These are phyloP conservation scores for Sminthurides bifidus DNA, from an alignment of 1,140 invertebrate species.

Conservation along the genomic window DNA sequence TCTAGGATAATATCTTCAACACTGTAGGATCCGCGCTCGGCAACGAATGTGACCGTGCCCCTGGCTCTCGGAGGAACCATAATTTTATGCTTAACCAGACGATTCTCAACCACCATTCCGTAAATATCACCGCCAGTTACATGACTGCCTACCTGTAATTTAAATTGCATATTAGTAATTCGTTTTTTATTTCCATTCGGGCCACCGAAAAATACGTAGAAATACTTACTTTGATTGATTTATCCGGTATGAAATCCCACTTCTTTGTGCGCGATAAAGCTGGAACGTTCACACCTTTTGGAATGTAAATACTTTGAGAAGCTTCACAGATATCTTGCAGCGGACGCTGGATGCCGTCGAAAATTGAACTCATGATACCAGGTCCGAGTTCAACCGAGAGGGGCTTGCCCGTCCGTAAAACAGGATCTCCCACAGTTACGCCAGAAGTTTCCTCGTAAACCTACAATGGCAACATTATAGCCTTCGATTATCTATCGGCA, in stretches of 20 bases:
- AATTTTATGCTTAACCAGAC: conserved; percentile 92
- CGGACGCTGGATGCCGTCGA: conserved; percentile 96
- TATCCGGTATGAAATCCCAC: conserved; percentile 85
- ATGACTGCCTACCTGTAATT: conserved; percentile 68
- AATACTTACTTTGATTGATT: conserved; percentile 61
- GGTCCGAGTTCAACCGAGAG: conserved; percentile 97
- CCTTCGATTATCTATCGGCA: too few relatives aligned
- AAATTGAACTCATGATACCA: conserved; percentile 97
- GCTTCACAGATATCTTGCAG: conserved; percentile 90
- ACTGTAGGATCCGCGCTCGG: conserved; percentile 87
- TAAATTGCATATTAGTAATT: conserved; percentile 3
- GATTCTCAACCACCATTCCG: conserved; percentile 92
- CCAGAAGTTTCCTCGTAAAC: conserved; percentile 99
- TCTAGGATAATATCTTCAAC: conserved; percentile 88
- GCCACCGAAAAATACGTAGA: background rate
- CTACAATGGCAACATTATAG: conserved; percentile 36
- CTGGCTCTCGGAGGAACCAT: conserved; percentile 85
- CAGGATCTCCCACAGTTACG: conserved; percentile 98
- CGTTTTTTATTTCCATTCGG: background rate
- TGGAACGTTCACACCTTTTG: conserved; percentile 92
- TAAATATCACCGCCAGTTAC: conserved; percentile 97
- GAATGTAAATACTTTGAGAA: conserved; percentile 95
- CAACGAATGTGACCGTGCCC: conserved; percentile 91
- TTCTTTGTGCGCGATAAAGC: conserved; percentile 63
- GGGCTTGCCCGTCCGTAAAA: conserved; percentile 93